Base-by-base conservation (phyloP, 2,113 vertebrate genomes). In the Leptodactylus fuscus region DNA sequence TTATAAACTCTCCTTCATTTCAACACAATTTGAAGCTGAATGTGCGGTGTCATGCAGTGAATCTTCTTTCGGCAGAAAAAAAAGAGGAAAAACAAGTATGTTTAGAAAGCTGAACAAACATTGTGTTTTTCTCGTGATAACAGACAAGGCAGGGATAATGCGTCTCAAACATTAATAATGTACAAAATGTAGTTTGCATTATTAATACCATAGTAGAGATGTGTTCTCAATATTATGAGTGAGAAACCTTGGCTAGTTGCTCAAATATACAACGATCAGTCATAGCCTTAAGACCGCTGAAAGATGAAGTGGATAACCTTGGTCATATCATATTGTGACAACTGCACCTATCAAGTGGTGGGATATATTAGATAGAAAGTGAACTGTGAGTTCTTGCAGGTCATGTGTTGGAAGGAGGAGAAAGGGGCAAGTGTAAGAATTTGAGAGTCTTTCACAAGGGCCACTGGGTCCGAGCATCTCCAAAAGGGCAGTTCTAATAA, bases 131-230 rank as follows among this genome's bases (percentile, higher is more conserved):
- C 2, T 49, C 3, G 2, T 51, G 27, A 32, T 51, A 34, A 51
- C 67, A 38, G 27, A 24, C 38, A 27, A 27, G 41, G 12, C 24
- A 76, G 38, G 15, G 20, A 46, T 65, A 81, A 44, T 81, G 36
- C 36, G 5, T 22, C 27, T 22, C 18, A 44, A 27, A 46, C 22
- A 81, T 81, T 18, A 44, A 62, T 44, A 65, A 65, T 81, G 58
- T 62, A 81, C n/a, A 65, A 76, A 27, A 81, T 44, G 34, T 44
- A 81, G n/a, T 44, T 18, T 81, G 22, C 20, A 71, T 53, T 82
- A 82, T 71, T 70, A 82, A 51, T 53, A 34, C 13, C 24, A 49
- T 8, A 48, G 24, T 22, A 49, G 20, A 3, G 16, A 48, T 27
- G 29, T 46, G 41, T 67, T 81, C 48, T 36, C 34, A 70, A 38